These are phyloP conservation scores for Cantharis rustica DNA, from an alignment of 2,888 invertebrate genomes.

Conservation along the genomic window DNA sequence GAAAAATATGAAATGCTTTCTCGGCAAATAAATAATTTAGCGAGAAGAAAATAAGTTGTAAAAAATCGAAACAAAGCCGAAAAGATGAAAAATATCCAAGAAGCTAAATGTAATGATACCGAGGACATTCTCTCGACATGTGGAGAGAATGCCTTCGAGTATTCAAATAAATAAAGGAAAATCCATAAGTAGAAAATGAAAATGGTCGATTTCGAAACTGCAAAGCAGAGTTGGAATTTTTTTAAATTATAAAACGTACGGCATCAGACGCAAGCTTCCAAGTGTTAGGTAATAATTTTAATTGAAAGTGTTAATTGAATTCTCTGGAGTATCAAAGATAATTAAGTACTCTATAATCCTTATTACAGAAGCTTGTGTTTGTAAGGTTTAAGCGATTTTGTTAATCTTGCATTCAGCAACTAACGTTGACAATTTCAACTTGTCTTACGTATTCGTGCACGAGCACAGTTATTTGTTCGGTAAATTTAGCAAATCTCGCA, in stretches of 20 bases:
- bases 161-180: background rate
- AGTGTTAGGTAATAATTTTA: background rate
- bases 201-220: background rate
- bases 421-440: background rate
- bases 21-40: background rate
- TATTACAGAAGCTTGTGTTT: background rate
- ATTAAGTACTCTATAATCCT: background rate
- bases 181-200: background rate
- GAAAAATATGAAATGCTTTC: background rate
- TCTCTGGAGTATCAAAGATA: conserved; percentile 1
- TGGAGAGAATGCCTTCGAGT: background rate
- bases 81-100: background rate
- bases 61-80: background rate
- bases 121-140: background rate
- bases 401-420: background rate
- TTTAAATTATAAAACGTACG: background rate
- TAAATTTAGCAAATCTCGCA: conserved; percentile 9
- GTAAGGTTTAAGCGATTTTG: background rate
- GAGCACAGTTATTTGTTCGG: background rate
- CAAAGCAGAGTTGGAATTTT: background rate
- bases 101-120: background rate
- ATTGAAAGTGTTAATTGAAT: background rate
- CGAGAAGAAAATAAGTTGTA: background rate
- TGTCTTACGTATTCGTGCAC: background rate
- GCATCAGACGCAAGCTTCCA: background rate